phyloP scores from a whole-genome alignment of 2,888 invertebrate genomes.

The Hirtodrosophila alboralis region DNA sequence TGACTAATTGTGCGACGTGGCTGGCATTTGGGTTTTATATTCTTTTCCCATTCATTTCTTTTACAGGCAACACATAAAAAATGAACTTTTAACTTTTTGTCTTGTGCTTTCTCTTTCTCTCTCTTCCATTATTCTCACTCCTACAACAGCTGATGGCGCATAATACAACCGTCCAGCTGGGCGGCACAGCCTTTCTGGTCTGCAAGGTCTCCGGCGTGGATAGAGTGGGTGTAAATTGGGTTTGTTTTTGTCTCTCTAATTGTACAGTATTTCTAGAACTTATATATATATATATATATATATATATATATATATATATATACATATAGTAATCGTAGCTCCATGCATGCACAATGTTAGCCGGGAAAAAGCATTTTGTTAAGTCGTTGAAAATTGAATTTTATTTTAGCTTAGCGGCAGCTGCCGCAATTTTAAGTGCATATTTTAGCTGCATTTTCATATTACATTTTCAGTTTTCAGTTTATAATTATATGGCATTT shows the following conservation, averaged over 20 bases:
- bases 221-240: constrained; percentile 85
- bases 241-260: constrained; percentile 81
- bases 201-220: constrained; percentile 85
- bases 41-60: constrained; percentile 15
- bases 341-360: constrained; percentile 32
- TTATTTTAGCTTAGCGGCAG: constrained; percentile 12
- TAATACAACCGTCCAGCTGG: constrained; percentile 84
- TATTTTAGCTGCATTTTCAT: constrained; percentile 2
- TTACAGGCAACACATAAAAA: constrained; percentile 58
- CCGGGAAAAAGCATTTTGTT: constrained; percentile 28
- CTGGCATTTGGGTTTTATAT: constrained; percentile 26
- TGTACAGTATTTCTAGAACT: constrained; percentile 33
- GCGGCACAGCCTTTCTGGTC: constrained; percentile 84
- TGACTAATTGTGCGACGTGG: constrained; percentile 68
- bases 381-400: constrained; percentile 32
- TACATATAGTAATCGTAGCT: neutral
- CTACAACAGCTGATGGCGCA: constrained; percentile 84
- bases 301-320: constrained; percentile 1
- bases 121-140: neutral
- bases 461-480: constrained; percentile 29
- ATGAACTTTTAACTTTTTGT: constrained; percentile 80
- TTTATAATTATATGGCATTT: constrained; percentile 44
- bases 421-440: constrained; percentile 37
- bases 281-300: neutral
- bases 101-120: constrained; percentile 48